These are phyloP conservation scores for Polydrusus tereticollis DNA, from an alignment of 2,888 invertebrate species.

Conservation along the genomic window DNA sequence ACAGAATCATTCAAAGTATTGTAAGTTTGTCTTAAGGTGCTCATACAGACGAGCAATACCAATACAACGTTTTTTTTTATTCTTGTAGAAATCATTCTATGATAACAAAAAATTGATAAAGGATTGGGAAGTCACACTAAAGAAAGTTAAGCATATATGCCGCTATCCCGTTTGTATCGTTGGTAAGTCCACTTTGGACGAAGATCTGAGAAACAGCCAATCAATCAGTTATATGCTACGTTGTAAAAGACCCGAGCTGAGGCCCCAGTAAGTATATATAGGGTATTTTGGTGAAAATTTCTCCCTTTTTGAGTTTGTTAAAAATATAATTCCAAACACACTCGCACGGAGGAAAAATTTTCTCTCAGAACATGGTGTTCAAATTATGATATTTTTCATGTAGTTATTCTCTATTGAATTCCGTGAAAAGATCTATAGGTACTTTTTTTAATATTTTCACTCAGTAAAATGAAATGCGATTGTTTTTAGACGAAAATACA, in stretches of 20 bases:
- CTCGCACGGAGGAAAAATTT: no score
- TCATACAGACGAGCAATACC: background rate
- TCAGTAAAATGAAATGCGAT: no score
- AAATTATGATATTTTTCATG: no score
- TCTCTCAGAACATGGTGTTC: no score
- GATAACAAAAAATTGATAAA: slow-evolving; percentile 50
- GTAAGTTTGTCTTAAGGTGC: no score
- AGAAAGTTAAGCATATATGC: slow-evolving; percentile 55
- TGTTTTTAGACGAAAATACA: no score
- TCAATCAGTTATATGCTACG: slow-evolving; percentile 59
- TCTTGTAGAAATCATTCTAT: slow-evolving; percentile 55
- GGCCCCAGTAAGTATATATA: slow-evolving; percentile 51
- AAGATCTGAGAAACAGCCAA: slow-evolving; percentile 55
- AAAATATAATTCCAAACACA: no score
- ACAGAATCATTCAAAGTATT: slow-evolving; percentile 36
- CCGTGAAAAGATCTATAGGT: no score
- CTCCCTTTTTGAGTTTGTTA: no score
- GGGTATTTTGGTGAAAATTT: no score
- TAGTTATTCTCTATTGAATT: no score
- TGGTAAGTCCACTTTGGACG: slow-evolving; percentile 57
- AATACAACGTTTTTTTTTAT: background rate
- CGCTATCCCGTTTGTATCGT: slow-evolving; percentile 59
- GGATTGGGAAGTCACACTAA: slow-evolving; percentile 55
- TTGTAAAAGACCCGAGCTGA: slow-evolving; percentile 42
- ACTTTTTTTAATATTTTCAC: no score